Percentiles rank a stretch among this genome's conserved stretches.
Evolutionary conservation across 2,113 vertebrate species (phyloP).

Genomic region (Chaetodon trifascialis): DNA sequence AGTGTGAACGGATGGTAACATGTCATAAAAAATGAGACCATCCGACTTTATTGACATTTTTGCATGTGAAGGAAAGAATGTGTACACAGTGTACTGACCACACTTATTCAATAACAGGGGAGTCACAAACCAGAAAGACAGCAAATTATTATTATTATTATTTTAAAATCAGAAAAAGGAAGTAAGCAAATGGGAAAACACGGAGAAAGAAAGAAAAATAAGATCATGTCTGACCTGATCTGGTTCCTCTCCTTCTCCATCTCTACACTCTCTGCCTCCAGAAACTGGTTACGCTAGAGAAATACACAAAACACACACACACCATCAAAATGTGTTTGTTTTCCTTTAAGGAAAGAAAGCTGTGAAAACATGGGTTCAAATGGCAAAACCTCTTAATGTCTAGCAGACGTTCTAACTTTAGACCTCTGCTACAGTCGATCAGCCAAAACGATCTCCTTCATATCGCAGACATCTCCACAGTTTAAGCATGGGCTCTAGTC

Average conservation of each 20-base stretch:
- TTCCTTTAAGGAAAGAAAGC: not conserved
- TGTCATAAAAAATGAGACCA: too few relatives aligned
- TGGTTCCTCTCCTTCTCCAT: slow-evolving; percentile 86
- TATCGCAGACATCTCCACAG: not conserved
- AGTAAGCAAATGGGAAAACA: not conserved
- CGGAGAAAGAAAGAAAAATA: not conserved
- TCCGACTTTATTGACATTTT: too few relatives aligned
- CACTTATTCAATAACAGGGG: too few relatives aligned
- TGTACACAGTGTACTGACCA: too few relatives aligned
- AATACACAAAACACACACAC: slow-evolving; percentile 4
- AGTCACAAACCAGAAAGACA: too few relatives aligned
- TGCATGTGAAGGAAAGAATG: too few relatives aligned
- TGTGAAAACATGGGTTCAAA: not conserved
- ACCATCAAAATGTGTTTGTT: not conserved
- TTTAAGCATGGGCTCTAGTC: not conserved
- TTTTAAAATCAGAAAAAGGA: not conserved
- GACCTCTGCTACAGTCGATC: not conserved
- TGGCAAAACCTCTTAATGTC: not conserved
- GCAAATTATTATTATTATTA: too few relatives aligned
- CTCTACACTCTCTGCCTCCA: slow-evolving; percentile 86
- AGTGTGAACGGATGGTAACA: too few relatives aligned
- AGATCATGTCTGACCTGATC: slow-evolving; percentile 75
- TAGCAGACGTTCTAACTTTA: not conserved
- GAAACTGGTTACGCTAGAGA: slow-evolving; percentile 85
- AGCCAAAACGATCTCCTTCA: not conserved